phyloP scores from a whole-genome alignment of 2,888 invertebrate species.

The Empis stercorea region DNA sequence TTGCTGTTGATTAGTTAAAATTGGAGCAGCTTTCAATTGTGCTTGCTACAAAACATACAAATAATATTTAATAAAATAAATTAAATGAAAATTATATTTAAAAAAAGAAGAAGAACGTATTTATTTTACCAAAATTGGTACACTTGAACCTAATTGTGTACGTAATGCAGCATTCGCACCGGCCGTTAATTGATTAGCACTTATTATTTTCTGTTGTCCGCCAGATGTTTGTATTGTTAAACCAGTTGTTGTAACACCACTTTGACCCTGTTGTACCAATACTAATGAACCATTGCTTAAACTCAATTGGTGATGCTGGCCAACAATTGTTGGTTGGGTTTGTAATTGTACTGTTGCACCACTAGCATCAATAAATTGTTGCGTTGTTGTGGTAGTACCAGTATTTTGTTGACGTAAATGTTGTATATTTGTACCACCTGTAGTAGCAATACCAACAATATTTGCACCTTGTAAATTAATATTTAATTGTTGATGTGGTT shows the following conservation, averaged over 20 bases:
- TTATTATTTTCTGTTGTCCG: slow-evolving; percentile 21
- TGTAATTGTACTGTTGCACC: slow-evolving; percentile 22
- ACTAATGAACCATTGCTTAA: slow-evolving; percentile 33
- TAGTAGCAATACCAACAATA: slow-evolving; percentile 24
- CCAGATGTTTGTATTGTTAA: slow-evolving; percentile 30
- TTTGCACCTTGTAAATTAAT: slow-evolving; percentile 22
- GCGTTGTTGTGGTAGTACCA: slow-evolving; percentile 14
- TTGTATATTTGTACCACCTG: slow-evolving; percentile 24
- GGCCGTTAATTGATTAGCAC: slow-evolving; percentile 21
- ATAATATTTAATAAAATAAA: background rate
- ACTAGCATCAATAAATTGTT: slow-evolving; percentile 23
- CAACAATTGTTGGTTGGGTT: slow-evolving; percentile 15
- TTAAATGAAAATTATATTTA: no score
- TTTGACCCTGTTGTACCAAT: slow-evolving; percentile 28
- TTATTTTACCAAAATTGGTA: slow-evolving; percentile 56
- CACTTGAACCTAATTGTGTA: slow-evolving; percentile 33
- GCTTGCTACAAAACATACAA: slow-evolving; percentile 43
- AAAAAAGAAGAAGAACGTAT: no score
- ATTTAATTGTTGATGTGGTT: slow-evolving; percentile 20
- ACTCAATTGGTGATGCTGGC: slow-evolving; percentile 30
- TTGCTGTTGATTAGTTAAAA: slow-evolving; percentile 25
- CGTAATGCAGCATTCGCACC: slow-evolving; percentile 35
- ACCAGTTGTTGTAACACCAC: slow-evolving; percentile 21
- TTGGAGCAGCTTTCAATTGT: slow-evolving; percentile 44
- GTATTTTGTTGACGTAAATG: slow-evolving; percentile 24